phyloP scores from a whole-genome alignment of 2,797 vertebrate genomes.

The Gila robusta region DNA sequence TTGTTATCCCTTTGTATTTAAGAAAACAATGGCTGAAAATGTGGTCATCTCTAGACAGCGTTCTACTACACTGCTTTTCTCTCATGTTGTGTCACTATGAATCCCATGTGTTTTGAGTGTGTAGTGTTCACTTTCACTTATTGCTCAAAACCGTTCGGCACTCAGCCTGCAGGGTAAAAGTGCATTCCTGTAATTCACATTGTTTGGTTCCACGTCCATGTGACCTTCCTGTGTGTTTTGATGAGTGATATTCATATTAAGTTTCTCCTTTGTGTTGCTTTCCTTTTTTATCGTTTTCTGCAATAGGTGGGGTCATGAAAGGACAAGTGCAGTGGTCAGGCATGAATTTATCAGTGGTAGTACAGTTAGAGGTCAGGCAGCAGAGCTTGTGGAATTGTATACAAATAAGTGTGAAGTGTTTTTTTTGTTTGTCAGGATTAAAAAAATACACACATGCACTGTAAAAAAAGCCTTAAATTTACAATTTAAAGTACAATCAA shows the following conservation, averaged over 20 bases:
- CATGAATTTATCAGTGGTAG: background rate
- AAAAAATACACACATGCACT: background rate
- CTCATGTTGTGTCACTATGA: background rate
- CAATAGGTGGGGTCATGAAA: conserved; percentile 4
- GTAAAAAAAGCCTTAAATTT: too few relatives aligned
- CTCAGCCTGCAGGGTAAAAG: conserved; percentile 21
- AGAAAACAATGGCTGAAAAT: conserved; percentile 29
- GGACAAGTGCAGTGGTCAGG: conserved; percentile 1
- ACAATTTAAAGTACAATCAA: too few relatives aligned
- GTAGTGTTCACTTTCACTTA: conserved; percentile 28
- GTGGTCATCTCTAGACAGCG: background rate
- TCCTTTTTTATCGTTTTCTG: background rate
- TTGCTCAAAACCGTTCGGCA: conserved; percentile 3
- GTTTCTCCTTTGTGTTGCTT: conserved; percentile 6
- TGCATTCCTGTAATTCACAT: conserved; percentile 12
- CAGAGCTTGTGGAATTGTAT: background rate
- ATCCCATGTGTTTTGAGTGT: background rate
- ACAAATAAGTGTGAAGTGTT: background rate
- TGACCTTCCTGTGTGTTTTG: conserved; percentile 36
- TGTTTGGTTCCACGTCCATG: conserved; percentile 23
- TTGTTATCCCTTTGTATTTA: conserved; percentile 38
- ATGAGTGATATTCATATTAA: conserved; percentile 29
- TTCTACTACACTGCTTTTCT: background rate
- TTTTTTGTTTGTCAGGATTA: background rate
- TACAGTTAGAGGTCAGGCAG: conserved; percentile 8